These are phyloP conservation scores for Leptosomus discolor DNA, from an alignment of 2,113 vertebrate species.

Conservation along the genomic window DNA sequence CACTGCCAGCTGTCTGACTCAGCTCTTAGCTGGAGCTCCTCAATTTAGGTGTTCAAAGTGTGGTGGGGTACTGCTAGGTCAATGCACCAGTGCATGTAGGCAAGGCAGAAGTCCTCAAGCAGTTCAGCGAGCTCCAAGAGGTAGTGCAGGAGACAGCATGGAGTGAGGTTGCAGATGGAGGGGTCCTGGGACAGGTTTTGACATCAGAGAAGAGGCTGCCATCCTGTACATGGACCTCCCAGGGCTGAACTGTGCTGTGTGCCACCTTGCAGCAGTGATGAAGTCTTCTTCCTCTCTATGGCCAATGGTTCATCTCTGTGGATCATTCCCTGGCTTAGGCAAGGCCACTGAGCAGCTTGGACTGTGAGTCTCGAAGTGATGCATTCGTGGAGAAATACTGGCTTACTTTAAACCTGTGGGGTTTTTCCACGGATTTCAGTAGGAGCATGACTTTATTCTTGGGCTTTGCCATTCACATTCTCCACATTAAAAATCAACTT, in stretches of 20 bases:
- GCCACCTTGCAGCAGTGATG: not conserved
- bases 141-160: no score
- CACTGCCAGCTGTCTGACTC: not conserved
- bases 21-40: not conserved
- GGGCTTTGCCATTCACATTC: not conserved
- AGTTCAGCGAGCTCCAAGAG: not conserved
- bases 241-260: not conserved
- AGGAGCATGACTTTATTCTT: not conserved
- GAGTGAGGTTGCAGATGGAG: not conserved
- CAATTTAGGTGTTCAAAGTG: not conserved
- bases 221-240: no score
- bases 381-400: not conserved
- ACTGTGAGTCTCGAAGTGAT: not conserved
- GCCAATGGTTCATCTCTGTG: fast-evolving
- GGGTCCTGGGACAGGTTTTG: not conserved
- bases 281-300: no score
- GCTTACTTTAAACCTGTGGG: not conserved
- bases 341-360: not conserved
- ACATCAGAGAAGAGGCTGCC: not conserved
- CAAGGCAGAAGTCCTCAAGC: not conserved
- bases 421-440: not conserved
- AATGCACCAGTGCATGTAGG: fast-evolving
- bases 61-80: not conserved
- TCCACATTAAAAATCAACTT: not conserved
- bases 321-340: not conserved